phyloP scores from a whole-genome alignment of 2,797 vertebrate species.

The Premnoplex brunnescens region DNA sequence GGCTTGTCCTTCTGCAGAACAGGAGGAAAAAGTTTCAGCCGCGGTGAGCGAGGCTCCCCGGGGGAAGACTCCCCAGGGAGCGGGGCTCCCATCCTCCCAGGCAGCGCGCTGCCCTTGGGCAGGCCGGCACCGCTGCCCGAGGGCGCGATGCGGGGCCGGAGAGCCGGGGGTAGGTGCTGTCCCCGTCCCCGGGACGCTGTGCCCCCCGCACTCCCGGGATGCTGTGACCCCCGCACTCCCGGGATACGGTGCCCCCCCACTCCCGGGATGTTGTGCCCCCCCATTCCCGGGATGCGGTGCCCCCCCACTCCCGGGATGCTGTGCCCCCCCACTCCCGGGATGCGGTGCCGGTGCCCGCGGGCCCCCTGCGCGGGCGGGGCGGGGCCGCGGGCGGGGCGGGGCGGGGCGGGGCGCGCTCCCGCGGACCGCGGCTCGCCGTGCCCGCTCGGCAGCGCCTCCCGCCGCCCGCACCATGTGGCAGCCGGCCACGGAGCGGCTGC shows the following conservation, averaged over 20 bases:
- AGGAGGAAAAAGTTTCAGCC: background rate
- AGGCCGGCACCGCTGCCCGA: background rate
- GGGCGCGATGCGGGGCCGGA: background rate
- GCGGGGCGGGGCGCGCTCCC: background rate
- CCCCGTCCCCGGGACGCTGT: background rate
- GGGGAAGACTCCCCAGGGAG: background rate
- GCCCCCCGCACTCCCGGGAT: too few species aligned
- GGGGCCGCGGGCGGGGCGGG: background rate
- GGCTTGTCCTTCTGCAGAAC: background rate
- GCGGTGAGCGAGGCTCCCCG: background rate
- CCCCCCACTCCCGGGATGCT: too few species aligned
- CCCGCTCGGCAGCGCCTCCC: constrained; percentile 23
- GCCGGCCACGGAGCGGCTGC: constrained; percentile 94
- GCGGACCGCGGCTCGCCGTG: background rate
- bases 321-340: too few species aligned
- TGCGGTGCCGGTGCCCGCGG: too few species aligned
- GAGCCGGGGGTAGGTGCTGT: too few species aligned
- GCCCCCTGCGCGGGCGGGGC: background rate
- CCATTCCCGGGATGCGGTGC: too few species aligned
- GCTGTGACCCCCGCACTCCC: too few species aligned
- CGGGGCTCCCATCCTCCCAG: fast-evolving
- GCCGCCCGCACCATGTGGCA: constrained; percentile 88
- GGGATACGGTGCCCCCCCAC: too few species aligned
- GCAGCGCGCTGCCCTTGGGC: background rate
- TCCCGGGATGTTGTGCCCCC: too few species aligned